Evolutionary conservation across 2,113 vertebrate species (phyloP), one percentile per base, ranked within the genome.

Genomic region (Spilogale gracilis): DNA sequence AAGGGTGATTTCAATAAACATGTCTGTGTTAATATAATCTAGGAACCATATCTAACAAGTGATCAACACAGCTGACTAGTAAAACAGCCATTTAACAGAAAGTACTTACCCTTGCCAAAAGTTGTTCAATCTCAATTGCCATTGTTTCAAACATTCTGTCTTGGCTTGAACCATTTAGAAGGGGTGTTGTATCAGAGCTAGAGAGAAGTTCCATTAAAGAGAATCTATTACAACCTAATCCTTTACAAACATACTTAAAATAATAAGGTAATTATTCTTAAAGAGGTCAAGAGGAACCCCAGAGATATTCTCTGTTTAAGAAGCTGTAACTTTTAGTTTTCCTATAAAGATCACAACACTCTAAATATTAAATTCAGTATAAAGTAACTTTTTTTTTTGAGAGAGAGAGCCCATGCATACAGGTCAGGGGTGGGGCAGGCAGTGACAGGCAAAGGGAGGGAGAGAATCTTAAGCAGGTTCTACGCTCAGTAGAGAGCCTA

Each of bases 121-220:
- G 99, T 48, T 99, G 99, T 94, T 99, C 99, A 93, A 99, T 99
- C 98, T 99, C 99, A 97, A 99, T 99, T 25, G 99, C 99, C 99
- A 99, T 99, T 58, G 99, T 99, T 98, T 99, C 99, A 99, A 99
- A 99, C 99, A 99, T 99, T 98, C 99, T 99, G 99, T 99, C 99
- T 98, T 99, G 99, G 96, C 99, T 99, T 11, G 99, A 99, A 98
- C 99, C 99, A 98, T 99, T 99, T 88, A 99, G 98, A 50, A 99
- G 99, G 1, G 99, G 99, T 43, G 99, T 99, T 83, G 99, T 99
- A 97, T 99, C 99, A 50, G 99, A 99, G 98, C 99, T 99, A 92
- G 78, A 93, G 10, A 97, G 80, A 91, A 96, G 69, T 96, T 93
- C 63, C 92, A 96, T 73, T 84, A 73, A 32, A 97, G 45, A 96